phyloP scores from a whole-genome alignment of 2,888 invertebrate species.

The Eudemis profundana region DNA sequence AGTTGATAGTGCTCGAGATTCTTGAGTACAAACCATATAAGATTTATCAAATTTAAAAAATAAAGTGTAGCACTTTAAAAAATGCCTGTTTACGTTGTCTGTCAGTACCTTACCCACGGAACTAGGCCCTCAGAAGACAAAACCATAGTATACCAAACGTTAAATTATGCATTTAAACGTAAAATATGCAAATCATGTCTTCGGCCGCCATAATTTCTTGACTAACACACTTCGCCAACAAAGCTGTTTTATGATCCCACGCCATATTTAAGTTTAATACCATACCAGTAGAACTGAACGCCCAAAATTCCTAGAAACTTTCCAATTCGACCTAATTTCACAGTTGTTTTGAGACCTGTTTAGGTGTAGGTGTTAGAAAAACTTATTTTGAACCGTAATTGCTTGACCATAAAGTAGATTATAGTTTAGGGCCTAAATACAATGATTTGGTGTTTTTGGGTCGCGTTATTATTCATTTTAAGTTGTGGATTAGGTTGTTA shows the following conservation, averaged over 20 bases:
- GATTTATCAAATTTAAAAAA: too few relatives aligned
- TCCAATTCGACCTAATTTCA: conserved; percentile 31
- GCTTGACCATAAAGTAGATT: not conserved
- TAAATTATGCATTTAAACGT: not conserved
- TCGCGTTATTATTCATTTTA: too few relatives aligned
- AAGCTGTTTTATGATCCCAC: conserved; percentile 26
- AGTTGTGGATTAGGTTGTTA: too few relatives aligned
- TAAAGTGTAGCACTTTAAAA: too few relatives aligned
- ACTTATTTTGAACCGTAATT: not conserved
- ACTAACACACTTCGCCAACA: conserved; percentile 13
- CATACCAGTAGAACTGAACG: conserved; percentile 8
- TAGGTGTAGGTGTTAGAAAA: conserved; percentile 12
- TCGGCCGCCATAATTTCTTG: conserved; percentile 7
- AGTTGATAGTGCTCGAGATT: too few relatives aligned
- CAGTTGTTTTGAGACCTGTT: not conserved
- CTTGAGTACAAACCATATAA: too few relatives aligned
- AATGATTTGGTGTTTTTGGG: too few relatives aligned
- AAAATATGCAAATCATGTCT: conserved; percentile 11
- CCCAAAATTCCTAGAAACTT: conserved; percentile 38
- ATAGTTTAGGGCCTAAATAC: too few relatives aligned
- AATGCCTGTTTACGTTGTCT: too few relatives aligned
- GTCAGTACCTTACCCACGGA: too few relatives aligned
- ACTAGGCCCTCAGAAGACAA: too few relatives aligned
- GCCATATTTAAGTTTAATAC: conserved; percentile 17
- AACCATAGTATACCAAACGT: too few relatives aligned